A percentile compares a stretch with the other conserved stretches of the same genome.
Conservation (phyloP, 2,113 vertebrate genomes). For the Puntigrus tetrazona region DNA sequence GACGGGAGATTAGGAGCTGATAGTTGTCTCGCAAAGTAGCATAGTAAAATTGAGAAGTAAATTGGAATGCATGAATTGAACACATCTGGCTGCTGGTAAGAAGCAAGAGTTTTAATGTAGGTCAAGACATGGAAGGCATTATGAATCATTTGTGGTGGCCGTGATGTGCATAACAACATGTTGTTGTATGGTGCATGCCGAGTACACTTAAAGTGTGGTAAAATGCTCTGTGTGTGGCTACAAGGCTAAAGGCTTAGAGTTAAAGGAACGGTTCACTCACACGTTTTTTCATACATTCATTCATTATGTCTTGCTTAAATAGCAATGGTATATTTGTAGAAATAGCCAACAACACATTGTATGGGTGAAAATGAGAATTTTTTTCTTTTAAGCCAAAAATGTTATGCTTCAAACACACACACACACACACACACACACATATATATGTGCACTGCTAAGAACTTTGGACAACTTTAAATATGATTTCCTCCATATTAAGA, state of each 20-base stretch:
- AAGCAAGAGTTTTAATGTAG: neutral
- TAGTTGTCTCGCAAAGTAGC: neutral
- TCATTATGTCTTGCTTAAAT: neutral
- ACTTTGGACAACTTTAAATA: no score
- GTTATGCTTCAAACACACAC: no score
- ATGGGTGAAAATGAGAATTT: no score
- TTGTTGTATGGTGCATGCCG: neutral
- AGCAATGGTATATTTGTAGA: no score
- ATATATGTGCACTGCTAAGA: no score
- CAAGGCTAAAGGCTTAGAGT: neutral
- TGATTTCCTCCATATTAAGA: no score
- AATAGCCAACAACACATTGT: no score
- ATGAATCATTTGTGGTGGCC: neutral
- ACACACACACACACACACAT: no score
- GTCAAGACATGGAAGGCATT: neutral
- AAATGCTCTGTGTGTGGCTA: neutral
- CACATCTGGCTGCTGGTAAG: neutral
- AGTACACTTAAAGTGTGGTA: neutral
- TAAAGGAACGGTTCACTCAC: neutral
- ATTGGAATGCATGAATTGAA: neutral
- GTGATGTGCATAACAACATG: neutral
- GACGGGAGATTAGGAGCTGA: neutral
- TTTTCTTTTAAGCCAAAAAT: no score
- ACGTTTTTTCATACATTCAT: neutral
- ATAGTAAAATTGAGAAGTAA: constrained; percentile 12